Percentiles rank a stretch among this genome's conserved stretches.
phyloP scores from a whole-genome alignment of 2,113 vertebrate species.

The Rhinichthys klamathensis region DNA sequence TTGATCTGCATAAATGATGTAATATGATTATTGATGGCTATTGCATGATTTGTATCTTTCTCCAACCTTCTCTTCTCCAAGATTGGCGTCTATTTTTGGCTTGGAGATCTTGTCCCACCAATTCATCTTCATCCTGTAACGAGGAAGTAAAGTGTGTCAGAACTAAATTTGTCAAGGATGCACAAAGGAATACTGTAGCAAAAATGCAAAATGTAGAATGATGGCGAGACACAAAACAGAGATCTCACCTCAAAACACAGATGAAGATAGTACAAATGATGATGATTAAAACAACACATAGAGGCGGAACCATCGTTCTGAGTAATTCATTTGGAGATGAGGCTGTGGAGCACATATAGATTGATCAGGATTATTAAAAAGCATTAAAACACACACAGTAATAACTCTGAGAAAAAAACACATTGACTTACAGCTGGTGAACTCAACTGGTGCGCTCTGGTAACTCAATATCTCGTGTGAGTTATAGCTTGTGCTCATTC shows the following conservation, averaged over 20 bases:
- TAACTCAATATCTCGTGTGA: conserved; percentile 60
- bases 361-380: background rate
- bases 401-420: background rate
- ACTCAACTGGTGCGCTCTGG: conserved; percentile 61
- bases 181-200: background rate
- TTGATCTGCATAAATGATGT: too few species aligned
- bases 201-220: background rate
- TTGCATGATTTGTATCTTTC: background rate
- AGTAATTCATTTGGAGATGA: rapidly evolving
- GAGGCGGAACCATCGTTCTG: conserved; percentile 35
- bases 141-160: conserved; percentile 16
- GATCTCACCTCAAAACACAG: conserved; percentile 66
- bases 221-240: background rate
- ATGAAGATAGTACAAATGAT: conserved; percentile 38
- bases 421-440: conserved; percentile 65
- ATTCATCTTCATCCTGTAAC: conserved; percentile 60
- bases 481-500: rapidly evolving
- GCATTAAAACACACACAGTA: background rate
- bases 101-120: conserved; percentile 64
- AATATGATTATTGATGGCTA: too few species aligned
- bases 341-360: conserved; percentile 58
- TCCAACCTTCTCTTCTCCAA: conserved; percentile 18
- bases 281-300: conserved; percentile 60
- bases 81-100: conserved; percentile 53
- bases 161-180: background rate